Percentiles rank a stretch among this genome's conserved stretches.
Evolutionary conservation across 2,888 invertebrate genomes (phyloP).

Genomic region (Vanessa cardui): DNA sequence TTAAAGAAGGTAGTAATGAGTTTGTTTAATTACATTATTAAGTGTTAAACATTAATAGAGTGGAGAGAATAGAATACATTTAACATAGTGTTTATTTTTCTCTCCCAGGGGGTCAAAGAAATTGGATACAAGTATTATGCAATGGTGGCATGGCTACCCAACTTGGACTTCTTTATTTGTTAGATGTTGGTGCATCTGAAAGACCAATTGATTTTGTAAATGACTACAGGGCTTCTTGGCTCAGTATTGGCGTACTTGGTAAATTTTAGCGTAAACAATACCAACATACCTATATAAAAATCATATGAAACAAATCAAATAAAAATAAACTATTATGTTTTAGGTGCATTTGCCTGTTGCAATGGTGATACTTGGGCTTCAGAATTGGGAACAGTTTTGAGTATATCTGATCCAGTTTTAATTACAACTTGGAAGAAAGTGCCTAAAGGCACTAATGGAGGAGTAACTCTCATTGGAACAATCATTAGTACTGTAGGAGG

Average conservation of each 20-base stretch:
- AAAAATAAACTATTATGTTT: conserved; percentile 21
- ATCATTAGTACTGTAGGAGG: conserved; percentile 86
- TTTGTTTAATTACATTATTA: not conserved
- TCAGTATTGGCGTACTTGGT: conserved; percentile 91
- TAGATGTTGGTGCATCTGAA: conserved; percentile 91
- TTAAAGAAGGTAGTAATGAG: conserved; percentile 86
- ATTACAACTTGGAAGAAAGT: conserved; percentile 89
- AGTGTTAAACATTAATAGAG: no score
- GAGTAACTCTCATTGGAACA: conserved; percentile 86
- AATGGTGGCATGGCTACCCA: conserved; percentile 94
- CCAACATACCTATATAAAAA: not conserved
- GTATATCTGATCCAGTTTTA: conserved; percentile 86
- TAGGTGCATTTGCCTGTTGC: conserved; percentile 89
- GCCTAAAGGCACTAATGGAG: conserved; percentile 95
- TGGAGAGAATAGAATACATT: not conserved
- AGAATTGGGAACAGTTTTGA: conserved; percentile 91
- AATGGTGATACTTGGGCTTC: conserved; percentile 97
- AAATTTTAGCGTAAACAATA: conserved; percentile 36
- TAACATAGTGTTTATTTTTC: not conserved
- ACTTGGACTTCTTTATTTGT: conserved; percentile 88
- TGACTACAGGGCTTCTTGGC: conserved; percentile 91
- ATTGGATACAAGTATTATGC: conserved; percentile 95
- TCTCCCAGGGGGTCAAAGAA: conserved; percentile 89
- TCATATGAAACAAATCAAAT: not conserved
- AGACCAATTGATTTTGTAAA: conserved; percentile 89